Base-by-base conservation (phyloP, 2,888 invertebrate species). In the Lottia scabra region DNA sequence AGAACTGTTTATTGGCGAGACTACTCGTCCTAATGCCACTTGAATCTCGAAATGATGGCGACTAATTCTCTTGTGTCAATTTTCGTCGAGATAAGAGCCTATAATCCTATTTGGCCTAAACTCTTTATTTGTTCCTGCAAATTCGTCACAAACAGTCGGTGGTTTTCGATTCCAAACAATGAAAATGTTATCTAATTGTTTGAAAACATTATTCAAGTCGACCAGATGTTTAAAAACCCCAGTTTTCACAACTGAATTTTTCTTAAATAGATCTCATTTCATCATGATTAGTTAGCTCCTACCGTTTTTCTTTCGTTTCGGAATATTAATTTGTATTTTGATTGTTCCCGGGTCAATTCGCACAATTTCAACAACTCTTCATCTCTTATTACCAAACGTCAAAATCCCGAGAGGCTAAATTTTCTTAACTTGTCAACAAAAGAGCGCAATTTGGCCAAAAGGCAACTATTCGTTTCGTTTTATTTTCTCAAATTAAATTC, bases 281-380 rank as follows among this genome's bases (percentile, higher is more conserved):
- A 63, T 43, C 63, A 15, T 69, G 68, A 69, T 69, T 69, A 69
- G 68, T 63, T 44, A 27, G 56, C 23, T 45, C 63, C 16, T 45
- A 69, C 43, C 38, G 38, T 45, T 45, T 43, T 69, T 63, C 63
- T 62, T 43, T 63, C 45, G 63, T 69, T 69, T 43, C 45, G 45
- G 68, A 63, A 69, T 69, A 69, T 69, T 69, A 69, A 69, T 69
- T 69, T 69, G 68, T 44, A 63, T 69, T 69, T 63, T 63, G 63
- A 69, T 69, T 69, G 68, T 69, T 69, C 68, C 63, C 26, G 23
- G 43, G 26, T 69, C 46, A 63, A 63, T 68, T 45, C 38, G 62
- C 63, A 45, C 62, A 45, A 69, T 69, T 63, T 69, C 56, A 56
- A 56, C 56, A 56, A 56, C 56, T 56, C 56, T 13, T 56, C 56